Base-by-base conservation (phyloP, 2,113 vertebrate species). In the Oncorhynchus clarkii region DNA sequence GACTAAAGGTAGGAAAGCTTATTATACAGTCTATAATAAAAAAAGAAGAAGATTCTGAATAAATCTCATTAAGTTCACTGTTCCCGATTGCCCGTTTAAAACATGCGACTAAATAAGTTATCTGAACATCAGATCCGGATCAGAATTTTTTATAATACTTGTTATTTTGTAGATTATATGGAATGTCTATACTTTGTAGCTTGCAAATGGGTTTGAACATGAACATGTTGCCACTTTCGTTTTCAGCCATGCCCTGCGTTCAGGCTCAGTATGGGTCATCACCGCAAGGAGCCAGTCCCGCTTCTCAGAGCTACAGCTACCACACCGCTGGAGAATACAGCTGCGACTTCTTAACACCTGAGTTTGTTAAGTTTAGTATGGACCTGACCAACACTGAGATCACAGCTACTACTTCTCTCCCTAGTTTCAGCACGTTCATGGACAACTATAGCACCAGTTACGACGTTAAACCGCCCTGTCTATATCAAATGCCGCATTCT, bases 311-410 rank as follows among this genome's bases (percentile, higher is more conserved):
- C 95, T 99, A 99, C 96, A 94, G 95, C 91, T 99, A 98, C 95
- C 97, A 98, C 94, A 93, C 96, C 85, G 95, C 96, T 86, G 97
- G 96, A 94, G 97, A 98, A 81, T 99, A 98, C 96, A 98, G 97
- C 97, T 98, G 96, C 94, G 98, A 99, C 91, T 99, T 99, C 95
- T 87, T 99, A 89, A 99, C 97, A 70, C 97, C 98, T 74, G 98
- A 99, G 95, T 99, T 99, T 86, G 98, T 99, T 88, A 99, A 99
- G 96, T 99, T 99, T 95, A 99, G 97, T 94, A 99, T 99, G 98
- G 98, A 99, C 95, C 96, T 99, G 93, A 99, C 97, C 96, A 99
- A 99, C 94, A 99, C 98, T 78, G 98, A 99, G 91, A 99, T 99
- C 94, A 96, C 97, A 82, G 96, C 97, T 87, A 99, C 97, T 84